Percentiles rank a stretch among this genome's conserved stretches.
These are phyloP conservation scores for Bombus sibiricus DNA, from an alignment of 1,140 invertebrate genomes.

Conservation along the genomic window DNA sequence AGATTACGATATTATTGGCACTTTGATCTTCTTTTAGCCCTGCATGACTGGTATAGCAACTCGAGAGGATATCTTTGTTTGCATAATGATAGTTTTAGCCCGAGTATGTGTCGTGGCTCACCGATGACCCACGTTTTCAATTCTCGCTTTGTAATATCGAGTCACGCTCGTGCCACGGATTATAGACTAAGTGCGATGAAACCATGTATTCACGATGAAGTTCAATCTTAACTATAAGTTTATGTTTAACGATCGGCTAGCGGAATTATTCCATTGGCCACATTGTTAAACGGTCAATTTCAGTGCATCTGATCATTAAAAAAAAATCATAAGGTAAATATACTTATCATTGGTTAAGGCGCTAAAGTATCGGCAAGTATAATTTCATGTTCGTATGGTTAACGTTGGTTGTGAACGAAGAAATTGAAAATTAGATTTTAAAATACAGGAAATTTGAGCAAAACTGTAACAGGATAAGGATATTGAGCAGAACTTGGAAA, in stretches of 20 bases:
- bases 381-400: no score
- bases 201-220: not conserved
- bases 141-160: not conserved
- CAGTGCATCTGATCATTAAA: not conserved
- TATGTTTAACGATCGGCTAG: not conserved
- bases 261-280: not conserved
- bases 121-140: not conserved
- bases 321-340: no score
- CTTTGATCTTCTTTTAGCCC: not conserved
- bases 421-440: not conserved
- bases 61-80: conserved; percentile 6
- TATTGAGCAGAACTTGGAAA: not conserved
- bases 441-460: not conserved
- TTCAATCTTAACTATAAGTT: not conserved
- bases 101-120: not conserved
- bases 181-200: not conserved
- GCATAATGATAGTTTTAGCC: conserved; percentile 10
- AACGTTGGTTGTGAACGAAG: no score
- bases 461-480: no score
- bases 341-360: not conserved
- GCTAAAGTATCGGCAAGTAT: not conserved
- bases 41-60: not conserved
- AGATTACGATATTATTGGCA: not conserved
- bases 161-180: conserved; percentile 7
- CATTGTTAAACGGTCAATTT: not conserved